A percentile compares a stretch with the other conserved stretches of the same genome.
phyloP scores from a whole-genome alignment of 2,797 vertebrate species.

The Myripristis jacobus region DNA sequence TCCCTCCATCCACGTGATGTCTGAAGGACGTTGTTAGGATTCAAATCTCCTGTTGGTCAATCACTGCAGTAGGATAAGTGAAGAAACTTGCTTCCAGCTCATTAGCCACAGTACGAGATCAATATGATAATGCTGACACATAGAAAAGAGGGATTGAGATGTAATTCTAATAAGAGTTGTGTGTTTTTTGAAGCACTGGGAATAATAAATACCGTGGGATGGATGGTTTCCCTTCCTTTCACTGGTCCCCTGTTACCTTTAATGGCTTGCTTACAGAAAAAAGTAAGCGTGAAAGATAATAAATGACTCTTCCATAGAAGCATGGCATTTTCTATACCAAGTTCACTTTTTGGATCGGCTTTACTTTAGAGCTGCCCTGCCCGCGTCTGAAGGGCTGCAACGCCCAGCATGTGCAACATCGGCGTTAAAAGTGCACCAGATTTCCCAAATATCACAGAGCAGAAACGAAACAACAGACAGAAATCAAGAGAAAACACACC shows the following conservation, averaged over 20 bases:
- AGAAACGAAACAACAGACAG: too few species aligned
- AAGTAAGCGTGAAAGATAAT: constrained; percentile 2
- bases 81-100: constrained; percentile 57
- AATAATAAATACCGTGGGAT: constrained; percentile 21
- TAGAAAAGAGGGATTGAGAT: constrained; percentile 38
- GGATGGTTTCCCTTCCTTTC: constrained; percentile 8
- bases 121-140: constrained; percentile 47
- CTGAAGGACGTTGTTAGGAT: constrained; percentile 72
- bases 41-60: constrained; percentile 54
- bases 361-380: too few species aligned
- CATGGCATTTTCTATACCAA: too few species aligned
- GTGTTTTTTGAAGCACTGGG: background rate
- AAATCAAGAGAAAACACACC: too few species aligned
- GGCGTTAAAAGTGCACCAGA: too few species aligned
- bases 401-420: too few species aligned
- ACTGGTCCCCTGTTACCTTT: constrained; percentile 43
- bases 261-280: constrained; percentile 11
- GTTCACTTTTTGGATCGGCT: background rate
- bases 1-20: constrained; percentile 45
- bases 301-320: background rate
- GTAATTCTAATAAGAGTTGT: constrained; percentile 34
- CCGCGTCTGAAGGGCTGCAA: too few species aligned
- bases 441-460: too few species aligned
- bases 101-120: constrained; percentile 61
- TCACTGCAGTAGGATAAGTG: constrained; percentile 30